These are phyloP conservation scores for Salminus brasiliensis DNA, from an alignment of 2,113 vertebrate species.

Conservation along the genomic window DNA sequence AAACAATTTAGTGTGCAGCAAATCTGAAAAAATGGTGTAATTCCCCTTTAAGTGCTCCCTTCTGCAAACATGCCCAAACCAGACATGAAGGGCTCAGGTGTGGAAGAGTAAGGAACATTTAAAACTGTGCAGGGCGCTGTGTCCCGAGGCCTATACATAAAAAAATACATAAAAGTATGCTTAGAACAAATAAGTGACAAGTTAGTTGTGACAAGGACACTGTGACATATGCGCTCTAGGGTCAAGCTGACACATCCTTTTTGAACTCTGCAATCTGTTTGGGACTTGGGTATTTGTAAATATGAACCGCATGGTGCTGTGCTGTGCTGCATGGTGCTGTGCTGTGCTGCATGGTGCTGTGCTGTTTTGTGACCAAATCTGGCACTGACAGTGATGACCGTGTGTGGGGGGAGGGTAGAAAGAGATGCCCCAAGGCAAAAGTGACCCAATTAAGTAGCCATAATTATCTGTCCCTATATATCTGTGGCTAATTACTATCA, in stretches of 20 bases:
- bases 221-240: background rate
- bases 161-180: background rate
- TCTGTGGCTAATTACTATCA: conserved; percentile 44
- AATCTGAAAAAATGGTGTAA: too few relatives aligned
- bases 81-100: background rate
- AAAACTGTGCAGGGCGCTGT: background rate
- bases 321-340: background rate
- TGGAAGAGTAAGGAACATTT: background rate
- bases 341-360: background rate
- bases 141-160: background rate
- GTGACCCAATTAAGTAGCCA: conserved; percentile 50
- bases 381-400: background rate
- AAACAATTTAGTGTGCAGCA: too few relatives aligned
- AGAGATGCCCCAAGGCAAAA: conserved; percentile 21
- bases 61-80: background rate
- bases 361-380: background rate
- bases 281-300: background rate
- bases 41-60: too few relatives aligned
- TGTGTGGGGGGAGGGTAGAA: background rate
- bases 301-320: background rate
- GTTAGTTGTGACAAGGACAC: background rate
- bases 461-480: conserved; percentile 57
- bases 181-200: background rate
- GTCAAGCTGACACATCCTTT: background rate
- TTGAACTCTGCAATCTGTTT: background rate